Base-by-base conservation (phyloP, 2,888 invertebrate species). In the Limenitis camilla region DNA sequence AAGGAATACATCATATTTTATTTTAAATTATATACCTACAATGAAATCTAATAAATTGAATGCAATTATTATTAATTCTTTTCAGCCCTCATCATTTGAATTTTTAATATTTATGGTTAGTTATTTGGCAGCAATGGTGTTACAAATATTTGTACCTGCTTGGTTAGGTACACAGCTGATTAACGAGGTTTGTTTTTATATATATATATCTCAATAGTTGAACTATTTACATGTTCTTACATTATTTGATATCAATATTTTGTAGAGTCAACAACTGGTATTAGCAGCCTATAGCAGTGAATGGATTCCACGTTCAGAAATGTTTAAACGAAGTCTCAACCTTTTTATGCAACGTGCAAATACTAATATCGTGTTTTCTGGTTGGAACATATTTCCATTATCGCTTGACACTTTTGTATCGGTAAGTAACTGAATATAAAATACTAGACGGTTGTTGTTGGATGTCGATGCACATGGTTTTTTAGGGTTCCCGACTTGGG, bases 341-440 rank as follows among this genome's bases (percentile, higher is more conserved):
- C 47, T 65, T 39, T 61, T 65, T 43, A 58, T 62, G 49, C 49
- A 53, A 39, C 57, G 59, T 29, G 54, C 58, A 32, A 60, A 56
- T 19, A 56, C 47, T 11, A 55, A 51, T 11, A 68, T 81, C 36
- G 55, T 62, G 46, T 58, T 83, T 38, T 68, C 68, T 6, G 80
- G 79, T 1, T 63, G 76, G 7, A 70, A 75, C 41, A 69, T 82
- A 61, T 78, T 82, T 53, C 71, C 76, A 6, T 56, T 83, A 27
- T 72, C 78, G 5, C 67, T 82, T 10, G 44, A 60, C 33, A 77
- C 79, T 10, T 81, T 81, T 58, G 70, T 65, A 56, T 71, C 76
- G 56, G 81, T 58, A 43, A 50, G 43, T 40, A 50, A 46, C 39
- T 30, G 27, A 7, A 6, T 8, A 29, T 29, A 39, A 8, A 29